phyloP scores from a whole-genome alignment of 2,797 vertebrate genomes.

The Notolabrus celidotus region DNA sequence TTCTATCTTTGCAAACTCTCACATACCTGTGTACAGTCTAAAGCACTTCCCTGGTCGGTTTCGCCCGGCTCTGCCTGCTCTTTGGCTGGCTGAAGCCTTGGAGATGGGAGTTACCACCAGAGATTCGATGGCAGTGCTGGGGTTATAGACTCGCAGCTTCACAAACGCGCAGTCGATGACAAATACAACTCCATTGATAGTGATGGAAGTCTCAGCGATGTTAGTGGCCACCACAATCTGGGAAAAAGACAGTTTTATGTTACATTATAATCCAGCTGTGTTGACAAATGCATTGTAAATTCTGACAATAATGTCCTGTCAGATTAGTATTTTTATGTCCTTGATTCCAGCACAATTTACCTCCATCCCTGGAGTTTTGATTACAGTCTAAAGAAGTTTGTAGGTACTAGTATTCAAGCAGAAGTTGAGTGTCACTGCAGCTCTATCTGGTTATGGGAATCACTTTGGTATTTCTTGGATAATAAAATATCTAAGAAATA shows the following conservation, averaged over 20 bases:
- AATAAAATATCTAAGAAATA: too few species aligned
- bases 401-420: too few species aligned
- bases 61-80: constrained; percentile 93
- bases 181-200: constrained; percentile 92
- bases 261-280: background rate
- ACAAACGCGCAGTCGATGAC: constrained; percentile 98
- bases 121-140: constrained; percentile 93
- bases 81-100: constrained; percentile 96
- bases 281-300: background rate
- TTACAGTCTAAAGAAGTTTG: too few species aligned
- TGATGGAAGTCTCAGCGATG: constrained; percentile 97
- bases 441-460: too few species aligned
- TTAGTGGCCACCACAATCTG: constrained; percentile 98
- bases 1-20: background rate
- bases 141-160: constrained; percentile 96
- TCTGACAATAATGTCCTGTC: too few species aligned
- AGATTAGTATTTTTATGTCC: too few species aligned
- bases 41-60: constrained; percentile 96
- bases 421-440: too few species aligned
- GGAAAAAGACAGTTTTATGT: background rate
- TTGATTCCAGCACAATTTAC: too few species aligned
- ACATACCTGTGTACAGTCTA: constrained; percentile 94
- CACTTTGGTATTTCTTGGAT: too few species aligned
- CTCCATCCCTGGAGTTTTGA: too few species aligned
- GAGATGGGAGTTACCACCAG: constrained; percentile 96